phyloP scores from a whole-genome alignment of 1,140 invertebrate genomes.

The Homalodisca vitripennis region DNA sequence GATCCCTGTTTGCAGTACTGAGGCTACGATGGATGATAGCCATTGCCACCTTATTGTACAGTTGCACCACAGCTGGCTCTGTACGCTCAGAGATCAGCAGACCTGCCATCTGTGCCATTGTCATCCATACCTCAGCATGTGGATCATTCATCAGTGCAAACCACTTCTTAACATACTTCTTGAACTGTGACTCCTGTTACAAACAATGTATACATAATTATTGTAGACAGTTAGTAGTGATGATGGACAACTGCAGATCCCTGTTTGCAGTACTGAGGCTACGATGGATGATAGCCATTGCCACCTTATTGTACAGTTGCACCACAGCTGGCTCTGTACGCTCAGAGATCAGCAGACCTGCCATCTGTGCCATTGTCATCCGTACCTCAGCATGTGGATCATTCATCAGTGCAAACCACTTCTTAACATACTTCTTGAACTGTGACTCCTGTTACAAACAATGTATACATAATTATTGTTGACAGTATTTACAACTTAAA shows the following conservation, averaged over 20 bases:
- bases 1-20: background rate
- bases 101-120: background rate
- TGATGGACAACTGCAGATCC: background rate
- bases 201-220: slow-evolving; percentile 29
- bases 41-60: background rate
- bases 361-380: slow-evolving; percentile 6
- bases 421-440: background rate
- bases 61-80: background rate
- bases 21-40: background rate
- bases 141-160: background rate
- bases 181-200: background rate
- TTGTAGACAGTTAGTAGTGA: background rate
- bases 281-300: background rate
- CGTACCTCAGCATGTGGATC: slow-evolving; percentile 10
- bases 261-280: background rate
- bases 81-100: background rate
- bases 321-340: background rate
- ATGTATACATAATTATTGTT: background rate
- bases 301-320: background rate
- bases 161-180: slow-evolving; percentile 9
- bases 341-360: background rate
- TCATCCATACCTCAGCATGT: background rate
- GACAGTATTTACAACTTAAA: no score
- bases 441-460: slow-evolving; percentile 25
- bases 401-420: slow-evolving; percentile 9